These are phyloP conservation scores for Idris sp. DNA, from an alignment of 1,140 invertebrate species.

Conservation along the genomic window DNA sequence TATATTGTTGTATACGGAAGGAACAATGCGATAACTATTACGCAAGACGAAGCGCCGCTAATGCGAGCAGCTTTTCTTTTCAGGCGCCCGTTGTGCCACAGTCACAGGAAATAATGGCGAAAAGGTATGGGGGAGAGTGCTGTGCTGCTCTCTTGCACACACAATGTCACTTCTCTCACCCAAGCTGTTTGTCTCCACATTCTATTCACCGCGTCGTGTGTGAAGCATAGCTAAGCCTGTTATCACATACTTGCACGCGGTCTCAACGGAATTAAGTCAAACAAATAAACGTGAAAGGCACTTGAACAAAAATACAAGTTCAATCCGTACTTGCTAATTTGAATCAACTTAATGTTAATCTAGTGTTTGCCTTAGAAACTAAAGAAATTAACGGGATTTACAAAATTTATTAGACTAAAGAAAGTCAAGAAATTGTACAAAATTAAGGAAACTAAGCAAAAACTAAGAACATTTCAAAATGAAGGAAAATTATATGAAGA, in stretches of 20 bases:
- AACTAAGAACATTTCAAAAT: too few species aligned
- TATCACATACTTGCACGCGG: constrained; percentile 48
- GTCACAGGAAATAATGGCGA: constrained; percentile 47
- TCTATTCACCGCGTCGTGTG: constrained; percentile 52
- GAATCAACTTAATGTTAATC: constrained; percentile 54
- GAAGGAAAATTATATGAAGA: too few species aligned
- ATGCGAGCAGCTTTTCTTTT: constrained; percentile 61
- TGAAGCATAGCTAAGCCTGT: constrained; percentile 43
- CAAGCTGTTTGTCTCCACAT: constrained; percentile 57
- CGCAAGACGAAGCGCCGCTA: constrained; percentile 49
- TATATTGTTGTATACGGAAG: constrained; percentile 57
- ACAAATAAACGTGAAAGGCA: constrained; percentile 21
- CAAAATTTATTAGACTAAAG: too few species aligned
- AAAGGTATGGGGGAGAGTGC: constrained; percentile 47
- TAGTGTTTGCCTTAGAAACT: too few species aligned
- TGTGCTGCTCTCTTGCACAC: constrained; percentile 41
- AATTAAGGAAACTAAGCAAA: too few species aligned
- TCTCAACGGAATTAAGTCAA: constrained; percentile 31
- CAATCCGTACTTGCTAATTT: constrained; percentile 39
- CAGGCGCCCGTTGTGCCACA: constrained; percentile 21
- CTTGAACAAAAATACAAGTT: constrained; percentile 41
- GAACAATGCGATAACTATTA: constrained; percentile 60
- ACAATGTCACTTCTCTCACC: constrained; percentile 62
- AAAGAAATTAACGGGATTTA: too few species aligned
- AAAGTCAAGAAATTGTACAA: too few species aligned